phyloP scores from a whole-genome alignment of 2,888 invertebrate genomes.

The Andrena bucephala region DNA sequence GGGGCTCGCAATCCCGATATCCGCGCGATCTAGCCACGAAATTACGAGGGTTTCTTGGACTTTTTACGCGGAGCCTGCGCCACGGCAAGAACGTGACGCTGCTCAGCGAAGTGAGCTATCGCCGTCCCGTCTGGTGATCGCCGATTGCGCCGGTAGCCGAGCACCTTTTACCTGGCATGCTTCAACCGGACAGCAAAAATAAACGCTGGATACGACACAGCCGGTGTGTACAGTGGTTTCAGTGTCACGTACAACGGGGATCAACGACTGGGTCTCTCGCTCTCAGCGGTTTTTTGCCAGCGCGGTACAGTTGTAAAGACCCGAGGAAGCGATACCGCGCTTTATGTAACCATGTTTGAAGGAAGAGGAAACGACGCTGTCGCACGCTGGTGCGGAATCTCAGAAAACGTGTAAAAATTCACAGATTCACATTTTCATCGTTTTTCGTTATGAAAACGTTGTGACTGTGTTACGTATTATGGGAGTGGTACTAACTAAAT shows the following conservation, averaged over 20 bases:
- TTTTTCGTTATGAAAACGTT: too few species aligned
- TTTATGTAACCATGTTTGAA: conserved; percentile 23
- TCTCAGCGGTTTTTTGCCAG: conserved; percentile 6
- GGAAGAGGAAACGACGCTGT: not conserved
- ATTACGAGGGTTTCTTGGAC: conserved; percentile 24
- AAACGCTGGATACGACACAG: not conserved
- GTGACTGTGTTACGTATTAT: too few species aligned
- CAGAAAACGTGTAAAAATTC: too few species aligned
- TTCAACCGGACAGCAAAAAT: conserved; percentile 29
- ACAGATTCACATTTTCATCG: too few species aligned
- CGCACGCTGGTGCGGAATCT: too few species aligned
- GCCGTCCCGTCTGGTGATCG: conserved; percentile 17
- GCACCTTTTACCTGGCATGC: not conserved
- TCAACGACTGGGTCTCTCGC: conserved; percentile 32
- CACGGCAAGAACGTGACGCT: conserved; percentile 20
- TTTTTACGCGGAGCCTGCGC: conserved; percentile 3
- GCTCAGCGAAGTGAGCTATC: conserved; percentile 42
- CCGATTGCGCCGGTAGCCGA: conserved; percentile 4
- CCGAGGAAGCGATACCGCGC: not conserved
- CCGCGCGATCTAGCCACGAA: conserved; percentile 40
- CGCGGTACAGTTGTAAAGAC: conserved; percentile 17
- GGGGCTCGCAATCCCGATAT: conserved; percentile 23
- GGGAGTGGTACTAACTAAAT: too few species aligned
- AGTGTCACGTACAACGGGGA: conserved; percentile 43
- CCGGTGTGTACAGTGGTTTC: conserved; percentile 26